Percentiles rank a stretch among this genome's conserved stretches.
Conservation (phyloP, 1,140 invertebrate genomes). For the Dinothrombium tinctorium region DNA sequence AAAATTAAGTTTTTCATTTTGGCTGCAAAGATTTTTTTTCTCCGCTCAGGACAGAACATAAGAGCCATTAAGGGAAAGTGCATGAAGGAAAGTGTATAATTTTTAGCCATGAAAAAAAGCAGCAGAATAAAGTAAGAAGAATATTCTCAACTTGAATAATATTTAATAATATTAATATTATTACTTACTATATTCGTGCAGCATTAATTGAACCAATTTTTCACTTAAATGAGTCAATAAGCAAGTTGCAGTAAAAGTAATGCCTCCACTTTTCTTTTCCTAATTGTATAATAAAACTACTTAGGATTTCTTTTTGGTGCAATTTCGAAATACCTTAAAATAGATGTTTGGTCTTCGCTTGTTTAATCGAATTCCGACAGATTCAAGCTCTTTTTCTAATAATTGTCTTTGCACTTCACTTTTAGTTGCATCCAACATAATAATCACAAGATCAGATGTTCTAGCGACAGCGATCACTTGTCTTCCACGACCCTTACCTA, state of each 20-base stretch:
- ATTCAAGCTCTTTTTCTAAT: slow-evolving; percentile 77
- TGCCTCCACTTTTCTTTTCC: slow-evolving; percentile 87
- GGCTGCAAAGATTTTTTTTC: no score
- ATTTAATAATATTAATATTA: no score
- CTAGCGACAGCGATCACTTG: slow-evolving; percentile 67
- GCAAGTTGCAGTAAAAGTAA: slow-evolving; percentile 94
- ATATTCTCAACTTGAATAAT: no score
- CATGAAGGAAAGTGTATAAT: no score
- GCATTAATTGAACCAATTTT: slow-evolving; percentile 90
- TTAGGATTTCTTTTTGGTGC: neutral
- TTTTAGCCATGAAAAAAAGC: no score
- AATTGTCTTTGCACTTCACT: slow-evolving; percentile 70
- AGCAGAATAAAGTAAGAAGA: no score
- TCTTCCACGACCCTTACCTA: slow-evolving; percentile 18
- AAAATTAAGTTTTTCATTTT: no score
- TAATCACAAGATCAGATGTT: slow-evolving; percentile 86
- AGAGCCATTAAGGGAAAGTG: no score
- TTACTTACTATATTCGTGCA: slow-evolving; percentile 70
- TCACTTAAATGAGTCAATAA: slow-evolving; percentile 79
- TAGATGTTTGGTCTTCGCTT: slow-evolving; percentile 88
- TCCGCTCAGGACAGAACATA: no score
- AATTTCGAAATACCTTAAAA: slow-evolving; percentile 48
- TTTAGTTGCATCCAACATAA: slow-evolving; percentile 96
- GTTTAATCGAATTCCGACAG: slow-evolving; percentile 84
- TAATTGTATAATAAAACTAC: slow-evolving; percentile 20